Evolutionary conservation across 2,797 vertebrate species (phyloP), one percentile per base, ranked within the genome.

Genomic region (Steatocranus sp.): DNA sequence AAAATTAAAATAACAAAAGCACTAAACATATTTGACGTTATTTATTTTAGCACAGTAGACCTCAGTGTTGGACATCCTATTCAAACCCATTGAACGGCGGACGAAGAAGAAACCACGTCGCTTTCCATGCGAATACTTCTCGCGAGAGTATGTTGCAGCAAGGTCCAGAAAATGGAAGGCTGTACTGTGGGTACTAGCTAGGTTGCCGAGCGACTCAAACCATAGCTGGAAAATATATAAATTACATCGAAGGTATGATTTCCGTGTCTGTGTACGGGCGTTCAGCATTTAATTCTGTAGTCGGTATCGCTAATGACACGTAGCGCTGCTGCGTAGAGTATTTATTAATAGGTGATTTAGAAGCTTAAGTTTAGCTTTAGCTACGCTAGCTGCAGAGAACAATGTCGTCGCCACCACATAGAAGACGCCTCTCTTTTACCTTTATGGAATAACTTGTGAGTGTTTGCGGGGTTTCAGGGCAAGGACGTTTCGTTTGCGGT

Each of bases 111-210:
- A 78, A 68, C 2, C 32, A 63, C 76, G 34, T 4, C 2, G 9
- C 8, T 51, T 48, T 63, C 30, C 9, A 48, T 48, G 41, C 2
- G 3, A 5, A 3, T 0, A 58, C 18, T 1, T 93, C 80, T 94
- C 95, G 93, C 94, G 95, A 93, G 83, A 89, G 5, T 66, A 2
- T 17, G 2, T 11, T 11, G 2, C 8, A 27, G 23, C 76, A 36
- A 53, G 23, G n/a, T n/a, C 80, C 70, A 91, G 92, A 92, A 95
- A 94, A 95, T 94, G 93, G 94, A 92, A 83, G 89, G 27, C 53
- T 73, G 74, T 78, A 58, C 58, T 86, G 85, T 76, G 51, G 56
- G 74, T 78, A 79, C 58, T 85, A 89, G 76, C 56, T 84, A 82
- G 80, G 78, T 89, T 91, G 75, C 81, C 18, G 15, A 79, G 56